Conservation (phyloP, 2,797 vertebrate genomes). For the Manis pentadactyla region DNA sequence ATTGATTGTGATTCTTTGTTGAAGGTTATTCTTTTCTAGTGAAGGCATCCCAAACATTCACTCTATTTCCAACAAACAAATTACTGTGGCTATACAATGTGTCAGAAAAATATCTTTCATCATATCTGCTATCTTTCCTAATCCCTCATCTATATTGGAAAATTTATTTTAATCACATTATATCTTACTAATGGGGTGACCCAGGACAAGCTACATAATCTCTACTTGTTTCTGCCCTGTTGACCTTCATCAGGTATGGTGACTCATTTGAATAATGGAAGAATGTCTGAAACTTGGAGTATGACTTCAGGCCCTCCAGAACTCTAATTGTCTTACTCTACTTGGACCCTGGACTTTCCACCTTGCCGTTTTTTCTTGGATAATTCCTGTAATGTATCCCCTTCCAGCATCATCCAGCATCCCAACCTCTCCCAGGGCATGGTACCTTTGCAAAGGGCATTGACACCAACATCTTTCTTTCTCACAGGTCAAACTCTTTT, state of each 20-base stretch:
- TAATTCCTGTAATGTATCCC: not conserved
- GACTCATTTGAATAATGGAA: not conserved
- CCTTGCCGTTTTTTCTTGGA: not conserved
- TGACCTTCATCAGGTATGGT: not conserved
- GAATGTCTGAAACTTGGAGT: not conserved
- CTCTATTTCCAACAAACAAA: not conserved
- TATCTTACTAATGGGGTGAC: not conserved
- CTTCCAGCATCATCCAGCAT: not conserved
- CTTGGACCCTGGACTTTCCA: not conserved
- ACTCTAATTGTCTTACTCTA: not conserved
- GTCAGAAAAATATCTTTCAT: not conserved
- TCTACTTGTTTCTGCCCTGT: not conserved
- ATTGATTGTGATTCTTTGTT: not conserved
- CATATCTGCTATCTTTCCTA: not conserved
- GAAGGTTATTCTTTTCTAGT: not conserved
- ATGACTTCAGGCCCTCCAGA: not conserved
- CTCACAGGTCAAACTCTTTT: not conserved
- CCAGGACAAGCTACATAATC: not conserved
- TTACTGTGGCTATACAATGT: not conserved
- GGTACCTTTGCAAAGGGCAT: not conserved
- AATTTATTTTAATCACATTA: not conserved
- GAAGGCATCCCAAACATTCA: not conserved
- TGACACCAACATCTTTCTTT: not conserved
- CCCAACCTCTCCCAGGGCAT: not conserved
- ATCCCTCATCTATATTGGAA: not conserved